Evolutionary conservation across 2,113 vertebrate genomes (phyloP).

Genomic region (Ceyx margarethae): DNA sequence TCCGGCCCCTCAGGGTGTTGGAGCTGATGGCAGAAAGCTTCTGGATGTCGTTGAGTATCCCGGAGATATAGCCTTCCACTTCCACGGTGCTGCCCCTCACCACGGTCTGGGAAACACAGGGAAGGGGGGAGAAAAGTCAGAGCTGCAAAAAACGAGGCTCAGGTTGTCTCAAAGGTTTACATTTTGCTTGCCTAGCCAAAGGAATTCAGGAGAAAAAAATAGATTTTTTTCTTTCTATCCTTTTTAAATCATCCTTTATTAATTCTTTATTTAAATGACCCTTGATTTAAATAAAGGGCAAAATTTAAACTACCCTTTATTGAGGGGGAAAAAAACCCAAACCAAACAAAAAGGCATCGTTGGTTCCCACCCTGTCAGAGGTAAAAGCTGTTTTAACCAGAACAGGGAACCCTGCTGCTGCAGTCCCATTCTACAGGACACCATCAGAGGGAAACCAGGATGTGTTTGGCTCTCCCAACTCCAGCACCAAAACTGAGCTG

Average conservation of each 20-base stretch:
- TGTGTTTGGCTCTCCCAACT: not conserved
- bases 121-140: not conserved
- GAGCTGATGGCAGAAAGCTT: slow-evolving; percentile 95
- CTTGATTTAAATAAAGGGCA: no score
- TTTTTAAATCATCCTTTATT: not conserved
- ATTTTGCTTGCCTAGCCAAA: not conserved
- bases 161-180: not conserved
- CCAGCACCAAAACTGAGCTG: not conserved
- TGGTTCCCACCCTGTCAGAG: not conserved
- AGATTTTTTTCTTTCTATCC: not conserved
- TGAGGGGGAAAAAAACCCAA: no score
- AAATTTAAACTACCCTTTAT: not conserved
- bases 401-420: not conserved
- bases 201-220: not conserved
- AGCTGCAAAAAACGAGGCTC: not conserved
- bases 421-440: not conserved
- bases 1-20: slow-evolving; percentile 91
- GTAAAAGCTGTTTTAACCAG: not conserved
- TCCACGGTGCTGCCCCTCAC: slow-evolving; percentile 91
- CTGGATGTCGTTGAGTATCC: slow-evolving; percentile 92
- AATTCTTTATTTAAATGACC: no score
- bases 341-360: no score
- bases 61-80: slow-evolving; percentile 90
- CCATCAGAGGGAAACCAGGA: not conserved
- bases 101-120: slow-evolving; percentile 81